Evolutionary conservation across 2,113 vertebrate species (phyloP), one percentile per base, ranked within the genome.

Genomic region (Pteropus alecto): DNA sequence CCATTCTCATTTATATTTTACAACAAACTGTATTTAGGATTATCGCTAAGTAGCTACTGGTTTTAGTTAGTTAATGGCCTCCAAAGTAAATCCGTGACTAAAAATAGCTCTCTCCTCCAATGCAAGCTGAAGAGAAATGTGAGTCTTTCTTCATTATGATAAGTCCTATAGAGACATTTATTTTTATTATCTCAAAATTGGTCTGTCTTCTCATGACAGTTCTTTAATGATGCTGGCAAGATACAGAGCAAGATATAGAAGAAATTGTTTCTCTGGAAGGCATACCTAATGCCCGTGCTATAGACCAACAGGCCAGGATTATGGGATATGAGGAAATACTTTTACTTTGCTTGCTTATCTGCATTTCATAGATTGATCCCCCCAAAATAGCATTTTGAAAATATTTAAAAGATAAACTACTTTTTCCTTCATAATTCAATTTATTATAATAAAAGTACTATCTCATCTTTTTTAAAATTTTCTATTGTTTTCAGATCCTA

Each of bases 181-280:
- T 97, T 97, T 98, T 92, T 91, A 96, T 97, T 96, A 96, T 78
- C 90, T 93, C 54, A 74, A 93, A 97, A 97, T 95, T 92, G 90
- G 22, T 38, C 61, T 97, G 92, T 94, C 88, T 35, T 76, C 35
- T 86, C 63, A 9, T 88, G 97, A 94, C 85, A 96, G 81, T 43
- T 93, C 61, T 95, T 96, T 93, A 96, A 90, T 1, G 2, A 85
- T 9, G 43, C 19, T 24, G 6, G 26, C 30, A 95, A 82, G 61
- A 83, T 68, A 30, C 16, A 96, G 67, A 92, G 67, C 15, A 16
- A 51, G 51, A 51, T 51, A 51, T 51, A 51, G 15, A 51, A 51
- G 51, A 82, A 95, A 38, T 30, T 21, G n/a, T 74, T 95, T 96
- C 71, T 97, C 68, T 86, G 28, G 43, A 51, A 82, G 79, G 65